Evolutionary conservation across 2,888 invertebrate genomes (phyloP), one percentile per base, ranked within the genome.

Genomic region (Drosophila barbarae): DNA sequence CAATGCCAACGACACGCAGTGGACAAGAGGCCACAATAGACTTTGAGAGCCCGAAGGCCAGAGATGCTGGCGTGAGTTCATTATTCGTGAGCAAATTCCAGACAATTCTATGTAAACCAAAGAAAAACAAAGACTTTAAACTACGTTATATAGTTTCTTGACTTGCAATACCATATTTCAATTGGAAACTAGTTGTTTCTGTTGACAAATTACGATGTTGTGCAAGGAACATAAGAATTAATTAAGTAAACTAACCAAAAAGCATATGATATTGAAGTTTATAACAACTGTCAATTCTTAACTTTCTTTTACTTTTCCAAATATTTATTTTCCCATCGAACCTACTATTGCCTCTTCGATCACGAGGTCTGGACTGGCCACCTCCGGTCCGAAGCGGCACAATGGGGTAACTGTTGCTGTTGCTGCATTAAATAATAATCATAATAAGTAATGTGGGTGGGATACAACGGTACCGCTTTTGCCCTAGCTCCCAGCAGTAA

Each of bases 371-470:
- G 13, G 8, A 5, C 64, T 51, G 56, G 59, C 38, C 77, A 84
- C 26, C 82, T 67, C 82, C 70, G 49, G 36, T 26, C 34, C 28
- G 34, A 38, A 18, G n/a, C 46, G 52, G 60, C 13, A 60, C 41
- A 59, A 50, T 44, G 51, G 41, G 49, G 44, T 26, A 71, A 76
- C 73, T 84, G 82, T 84, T 84, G 84, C 79, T 78, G 66, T 77
- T 68, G 83, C 79, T 79, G 80, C 79, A 84, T 79, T 84, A 79
- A 79, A 79, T 79, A 79, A 82, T 79, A 79, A 79, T 79, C 83
- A 76, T 84, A 79, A 79, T 79, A 79, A 84, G 79, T 79, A 84
- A 79, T 83, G 85, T 73, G 69, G 70, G 73, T 72, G 70, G 73
- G 73, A 76, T 72, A 77, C 69, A 72, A 66, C 15, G 69, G 32